Evolutionary conservation across 1,140 invertebrate species (phyloP).

Genomic region (Zaprionus kolodkinae): DNA sequence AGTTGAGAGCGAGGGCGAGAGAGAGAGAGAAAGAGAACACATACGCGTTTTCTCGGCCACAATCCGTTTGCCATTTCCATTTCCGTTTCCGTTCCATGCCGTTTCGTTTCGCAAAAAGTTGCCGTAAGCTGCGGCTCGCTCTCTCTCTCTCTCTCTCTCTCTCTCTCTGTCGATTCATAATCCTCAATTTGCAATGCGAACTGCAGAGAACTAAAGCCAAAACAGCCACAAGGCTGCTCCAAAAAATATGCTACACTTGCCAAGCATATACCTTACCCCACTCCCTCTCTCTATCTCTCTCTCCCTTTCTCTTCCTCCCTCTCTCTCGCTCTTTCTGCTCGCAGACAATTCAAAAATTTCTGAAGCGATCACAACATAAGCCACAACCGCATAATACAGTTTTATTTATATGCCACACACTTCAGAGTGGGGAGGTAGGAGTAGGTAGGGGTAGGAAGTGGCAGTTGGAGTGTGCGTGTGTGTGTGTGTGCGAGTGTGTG

Average conservation of each 20-base stretch:
- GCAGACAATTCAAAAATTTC: conserved; percentile 49
- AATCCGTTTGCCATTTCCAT: not conserved
- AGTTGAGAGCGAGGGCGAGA: not conserved
- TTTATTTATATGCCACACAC: conserved; percentile 69
- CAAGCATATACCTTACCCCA: not conserved
- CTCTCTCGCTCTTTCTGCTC: not conserved
- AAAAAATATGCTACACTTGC: conserved; percentile 42
- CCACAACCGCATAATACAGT: conserved; percentile 78
- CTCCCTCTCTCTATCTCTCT: not conserved
- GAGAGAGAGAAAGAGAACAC: no score
- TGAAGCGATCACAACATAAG: conserved; percentile 70
- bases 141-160: not conserved
- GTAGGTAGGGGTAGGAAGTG: no score
- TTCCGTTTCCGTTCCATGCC: not conserved
- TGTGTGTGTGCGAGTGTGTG: conserved; percentile 28
- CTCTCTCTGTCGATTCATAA: conserved; percentile 7
- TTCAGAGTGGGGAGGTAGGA: not conserved
- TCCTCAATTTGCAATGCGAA: not conserved
- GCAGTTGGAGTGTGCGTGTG: not conserved
- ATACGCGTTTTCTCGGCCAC: not conserved
- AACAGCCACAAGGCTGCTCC: conserved; percentile 7
- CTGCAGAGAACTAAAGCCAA: conserved; percentile 14
- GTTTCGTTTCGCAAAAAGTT: not conserved
- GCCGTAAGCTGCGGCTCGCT: not conserved
- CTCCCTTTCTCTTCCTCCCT: not conserved